These are phyloP conservation scores for Myotis brandtii DNA, from an alignment of 2,113 vertebrate genomes.

Conservation along the genomic window DNA sequence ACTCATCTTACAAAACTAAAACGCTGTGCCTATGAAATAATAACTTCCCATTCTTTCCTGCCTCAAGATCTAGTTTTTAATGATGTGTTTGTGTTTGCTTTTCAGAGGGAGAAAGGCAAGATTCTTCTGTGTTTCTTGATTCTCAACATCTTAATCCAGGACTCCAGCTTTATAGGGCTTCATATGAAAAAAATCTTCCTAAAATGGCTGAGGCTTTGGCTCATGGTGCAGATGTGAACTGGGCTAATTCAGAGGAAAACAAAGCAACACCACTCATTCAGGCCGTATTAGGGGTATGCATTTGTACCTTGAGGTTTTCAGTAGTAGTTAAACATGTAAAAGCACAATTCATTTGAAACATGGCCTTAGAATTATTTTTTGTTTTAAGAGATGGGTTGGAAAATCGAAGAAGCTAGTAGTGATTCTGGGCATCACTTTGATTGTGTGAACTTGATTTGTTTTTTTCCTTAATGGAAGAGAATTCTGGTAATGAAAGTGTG, in stretches of 20 bases:
- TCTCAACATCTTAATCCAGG: conserved; percentile 90
- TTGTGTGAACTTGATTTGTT: not conserved
- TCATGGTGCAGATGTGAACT: conserved; percentile 96
- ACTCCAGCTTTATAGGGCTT: conserved; percentile 93
- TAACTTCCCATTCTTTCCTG: not conserved
- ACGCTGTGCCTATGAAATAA: not conserved
- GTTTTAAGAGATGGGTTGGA: conserved; percentile 32
- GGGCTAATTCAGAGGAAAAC: conserved; percentile 93
- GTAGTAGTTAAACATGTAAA: not conserved
- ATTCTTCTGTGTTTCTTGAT: conserved; percentile 87
- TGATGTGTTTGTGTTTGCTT: conserved; percentile 74
- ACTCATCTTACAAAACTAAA: not conserved
- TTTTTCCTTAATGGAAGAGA: not conserved
- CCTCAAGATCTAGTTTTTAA: conserved; percentile 29
- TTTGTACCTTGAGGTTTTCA: not conserved
- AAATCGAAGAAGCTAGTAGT: not conserved
- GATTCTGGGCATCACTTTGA: not conserved
- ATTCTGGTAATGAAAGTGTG: conserved; percentile 31
- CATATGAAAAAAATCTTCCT: conserved; percentile 93
- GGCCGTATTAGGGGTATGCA: conserved; percentile 95
- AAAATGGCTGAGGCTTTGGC: conserved; percentile 97
- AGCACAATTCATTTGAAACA: not conserved
- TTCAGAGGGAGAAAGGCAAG: conserved; percentile 87
- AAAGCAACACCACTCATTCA: conserved; percentile 96
- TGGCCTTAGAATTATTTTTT: not conserved